These are phyloP conservation scores for Seira sanloemensis DNA, from an alignment of 2,888 invertebrate species.

Conservation along the genomic window DNA sequence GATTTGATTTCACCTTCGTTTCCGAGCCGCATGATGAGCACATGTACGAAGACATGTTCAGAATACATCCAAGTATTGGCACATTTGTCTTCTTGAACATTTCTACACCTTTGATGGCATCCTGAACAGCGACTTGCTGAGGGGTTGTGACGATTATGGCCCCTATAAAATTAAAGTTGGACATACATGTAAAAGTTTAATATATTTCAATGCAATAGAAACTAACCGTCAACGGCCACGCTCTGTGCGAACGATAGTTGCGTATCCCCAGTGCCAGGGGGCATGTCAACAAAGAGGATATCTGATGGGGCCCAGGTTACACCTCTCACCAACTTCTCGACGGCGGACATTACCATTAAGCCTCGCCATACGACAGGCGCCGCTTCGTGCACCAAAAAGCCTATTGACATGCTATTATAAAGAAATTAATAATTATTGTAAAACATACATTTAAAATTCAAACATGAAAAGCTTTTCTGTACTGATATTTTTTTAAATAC, in stretches of 20 bases:
- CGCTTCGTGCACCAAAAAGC: slow-evolving; percentile 89
- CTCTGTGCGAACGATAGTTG: slow-evolving; percentile 94
- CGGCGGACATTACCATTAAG: slow-evolving; percentile 96
- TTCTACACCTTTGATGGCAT: slow-evolving; percentile 88
- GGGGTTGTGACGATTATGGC: slow-evolving; percentile 95
- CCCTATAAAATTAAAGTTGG: slow-evolving; percentile 78
- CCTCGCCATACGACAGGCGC: slow-evolving; percentile 96
- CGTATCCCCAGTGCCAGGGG: slow-evolving; percentile 97
- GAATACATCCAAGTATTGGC: slow-evolving; percentile 90
- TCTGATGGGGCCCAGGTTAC: slow-evolving; percentile 94
- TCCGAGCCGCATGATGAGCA: slow-evolving; percentile 87
- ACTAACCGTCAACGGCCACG: slow-evolving; percentile 89
- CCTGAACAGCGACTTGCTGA: slow-evolving; percentile 90
- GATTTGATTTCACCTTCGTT: slow-evolving; percentile 79
- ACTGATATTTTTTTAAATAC: slow-evolving; percentile 77
- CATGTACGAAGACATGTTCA: slow-evolving; percentile 90
- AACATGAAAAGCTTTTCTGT: background rate
- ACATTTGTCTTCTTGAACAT: slow-evolving; percentile 91
- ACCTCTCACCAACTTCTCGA: slow-evolving; percentile 88
- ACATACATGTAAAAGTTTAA: no score
- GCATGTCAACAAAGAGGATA: slow-evolving; percentile 93
- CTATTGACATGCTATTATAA: slow-evolving; percentile 92
- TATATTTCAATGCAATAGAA: no score
- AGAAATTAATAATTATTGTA: no score
- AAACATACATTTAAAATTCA: slow-evolving; percentile 13